Base-by-base conservation (phyloP, 1,140 invertebrate genomes). In the Thaumatotibia leucotreta region DNA sequence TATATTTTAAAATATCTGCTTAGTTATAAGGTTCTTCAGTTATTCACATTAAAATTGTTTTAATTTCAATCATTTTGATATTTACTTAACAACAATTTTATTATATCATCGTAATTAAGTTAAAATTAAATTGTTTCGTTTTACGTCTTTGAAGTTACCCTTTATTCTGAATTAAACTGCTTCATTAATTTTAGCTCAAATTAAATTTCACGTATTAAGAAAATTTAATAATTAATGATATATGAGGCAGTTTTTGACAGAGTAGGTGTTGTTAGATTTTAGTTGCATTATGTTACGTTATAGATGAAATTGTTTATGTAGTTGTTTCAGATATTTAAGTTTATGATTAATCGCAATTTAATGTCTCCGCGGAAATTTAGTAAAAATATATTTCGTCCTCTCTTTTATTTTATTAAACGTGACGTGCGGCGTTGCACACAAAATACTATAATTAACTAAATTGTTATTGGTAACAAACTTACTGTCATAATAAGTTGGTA, bases 271-370 rank as follows among this genome's bases (percentile, higher is more conserved):
- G 66, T 75, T 76, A 77, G 68, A 64, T 68, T 69, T 76, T 77
- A 80, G 72, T 69, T 77, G 70, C 68, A 81, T 75, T 75, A 74
- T 83, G 72, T 82, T 79, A 84, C 67, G 79, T 84, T 88, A 77
- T 80, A 82, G 75, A 76, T 86, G 68, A 83, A 83, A 88, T 85
- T 87, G 81, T 89, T 88, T 86, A 85, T 86, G 67, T 72, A 50
- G 73, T 82, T 86, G 79, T 83, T 89, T 86, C 79, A 84, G 76
- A 81, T 80, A 69, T 87, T 82, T 82, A 76, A 82, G 83, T 86
- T 89, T 86, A 84, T 82, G 66, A 71, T 77, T 77, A 73, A 74
- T 31, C 23, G 23, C 52, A 58, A 58, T 24, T 29, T n/a, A 58
- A 58, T 27, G 0, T 58, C 14, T 27, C n/a, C 23, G 52, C 24